Conservation (phyloP, 2,888 invertebrate species). For the Plebejus melissa region DNA sequence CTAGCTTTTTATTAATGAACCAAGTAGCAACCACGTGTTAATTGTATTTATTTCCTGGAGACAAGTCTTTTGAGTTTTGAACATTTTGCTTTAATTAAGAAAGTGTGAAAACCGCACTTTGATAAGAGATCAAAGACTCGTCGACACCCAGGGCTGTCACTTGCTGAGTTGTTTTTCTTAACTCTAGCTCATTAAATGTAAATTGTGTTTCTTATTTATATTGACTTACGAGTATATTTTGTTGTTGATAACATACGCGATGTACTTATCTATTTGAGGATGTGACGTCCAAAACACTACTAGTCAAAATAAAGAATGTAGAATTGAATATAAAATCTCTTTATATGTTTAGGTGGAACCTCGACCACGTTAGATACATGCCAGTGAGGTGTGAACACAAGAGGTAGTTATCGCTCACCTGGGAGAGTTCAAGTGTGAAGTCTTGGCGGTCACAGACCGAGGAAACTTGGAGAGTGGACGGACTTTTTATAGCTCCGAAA, state of each 20-base stretch:
- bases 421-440: slow-evolving; percentile 17
- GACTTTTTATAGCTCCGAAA: not conserved
- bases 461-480: not conserved
- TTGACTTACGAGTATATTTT: not conserved
- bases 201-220: not conserved
- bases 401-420: slow-evolving; percentile 18
- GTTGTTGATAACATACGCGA: no score
- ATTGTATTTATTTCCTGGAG: not conserved
- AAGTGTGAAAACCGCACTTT: slow-evolving; percentile 9
- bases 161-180: not conserved
- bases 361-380: not conserved
- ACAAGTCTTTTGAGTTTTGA: not conserved
- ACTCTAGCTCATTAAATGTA: not conserved
- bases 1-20: not conserved
- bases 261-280: no score
- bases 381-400: slow-evolving; percentile 14
- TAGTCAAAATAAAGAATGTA: not conserved
- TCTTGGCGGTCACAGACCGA: slow-evolving; percentile 8
- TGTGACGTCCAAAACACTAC: no score
- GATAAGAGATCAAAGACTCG: slow-evolving; percentile 13
- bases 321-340: not conserved
- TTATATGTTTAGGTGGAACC: slow-evolving; percentile 16
- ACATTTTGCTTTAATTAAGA: not conserved
- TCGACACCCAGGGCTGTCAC: not conserved
- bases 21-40: not conserved